Conservation (phyloP, 2,888 invertebrate species). For the Lepidochitona cinerea region DNA sequence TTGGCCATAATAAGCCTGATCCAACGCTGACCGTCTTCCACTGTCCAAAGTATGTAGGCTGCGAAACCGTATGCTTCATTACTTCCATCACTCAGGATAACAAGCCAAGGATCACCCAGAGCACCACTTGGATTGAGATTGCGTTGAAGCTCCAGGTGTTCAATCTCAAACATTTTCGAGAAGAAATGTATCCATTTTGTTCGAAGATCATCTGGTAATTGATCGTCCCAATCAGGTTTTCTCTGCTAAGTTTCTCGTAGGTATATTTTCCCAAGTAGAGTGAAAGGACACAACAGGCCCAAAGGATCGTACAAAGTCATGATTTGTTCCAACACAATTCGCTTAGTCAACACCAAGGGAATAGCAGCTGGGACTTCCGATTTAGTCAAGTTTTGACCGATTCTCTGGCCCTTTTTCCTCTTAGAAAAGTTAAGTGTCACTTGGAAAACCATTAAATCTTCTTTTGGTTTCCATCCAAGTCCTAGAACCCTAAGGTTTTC, state of each 20-base stretch:
- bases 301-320: constrained; percentile 10
- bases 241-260: constrained; percentile 4
- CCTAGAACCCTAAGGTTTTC: not conserved
- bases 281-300: constrained; percentile 3
- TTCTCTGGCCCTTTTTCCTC: not conserved
- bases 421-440: constrained; percentile 6
- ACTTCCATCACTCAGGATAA: constrained; percentile 2
- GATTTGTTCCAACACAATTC: not conserved
- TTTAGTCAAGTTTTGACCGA: not conserved
- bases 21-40: not conserved
- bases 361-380: not conserved
- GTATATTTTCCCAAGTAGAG: constrained; percentile 2
- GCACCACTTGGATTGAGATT: constrained; percentile 3
- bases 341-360: not conserved
- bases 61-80: constrained; percentile 13
- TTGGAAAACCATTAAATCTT: constrained; percentile 8
- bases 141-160: not conserved
- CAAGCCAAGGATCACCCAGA: not conserved
- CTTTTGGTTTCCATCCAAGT: not conserved
- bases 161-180: constrained; percentile 5
- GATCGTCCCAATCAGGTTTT: constrained; percentile 15
- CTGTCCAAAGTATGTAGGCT: constrained; percentile 11
- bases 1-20: constrained; percentile 7
- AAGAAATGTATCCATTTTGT: constrained; percentile 6
- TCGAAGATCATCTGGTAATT: not conserved